Evolutionary conservation across 1,140 invertebrate genomes (phyloP).

Genomic region (Brachionus plicatilis): DNA sequence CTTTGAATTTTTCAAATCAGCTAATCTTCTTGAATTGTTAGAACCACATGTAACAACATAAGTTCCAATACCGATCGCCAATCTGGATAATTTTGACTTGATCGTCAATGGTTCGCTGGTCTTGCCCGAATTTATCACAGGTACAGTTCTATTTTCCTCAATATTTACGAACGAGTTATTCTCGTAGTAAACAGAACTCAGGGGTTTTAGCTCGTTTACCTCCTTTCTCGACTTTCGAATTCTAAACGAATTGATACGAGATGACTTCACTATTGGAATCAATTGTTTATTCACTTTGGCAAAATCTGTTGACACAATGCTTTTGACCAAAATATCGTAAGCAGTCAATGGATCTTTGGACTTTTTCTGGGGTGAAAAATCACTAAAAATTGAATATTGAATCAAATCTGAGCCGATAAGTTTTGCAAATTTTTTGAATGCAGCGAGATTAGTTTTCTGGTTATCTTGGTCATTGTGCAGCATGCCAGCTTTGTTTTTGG

Average conservation of each 20-base stretch:
- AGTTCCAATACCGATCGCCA: conserved; percentile 2
- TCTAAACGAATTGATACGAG: background rate
- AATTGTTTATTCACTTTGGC: background rate
- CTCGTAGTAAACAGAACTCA: background rate
- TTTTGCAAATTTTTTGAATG: conserved; percentile 30
- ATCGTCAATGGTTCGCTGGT: background rate
- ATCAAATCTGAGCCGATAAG: background rate
- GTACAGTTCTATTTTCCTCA: background rate
- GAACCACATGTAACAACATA: conserved; percentile 33
- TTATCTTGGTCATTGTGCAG: background rate
- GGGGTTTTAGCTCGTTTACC: background rate
- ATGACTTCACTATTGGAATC: background rate
- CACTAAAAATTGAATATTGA: background rate
- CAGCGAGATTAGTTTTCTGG: background rate
- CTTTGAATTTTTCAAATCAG: conserved; percentile 1
- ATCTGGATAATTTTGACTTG: conserved; percentile 11
- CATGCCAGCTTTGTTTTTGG: background rate
- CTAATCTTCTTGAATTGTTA: conserved; percentile 7
- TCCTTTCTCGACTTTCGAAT: background rate
- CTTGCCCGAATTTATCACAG: background rate
- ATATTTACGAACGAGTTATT: background rate
- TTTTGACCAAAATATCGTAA: background rate
- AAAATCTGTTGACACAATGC: background rate
- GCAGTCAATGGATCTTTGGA: background rate
- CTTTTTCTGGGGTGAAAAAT: background rate